A percentile compares a stretch with the other conserved stretches of the same genome.
These are phyloP conservation scores for Caenorhabditis briggsae DNA, from an alignment of 1,140 invertebrate genomes.

Conservation along the genomic window DNA sequence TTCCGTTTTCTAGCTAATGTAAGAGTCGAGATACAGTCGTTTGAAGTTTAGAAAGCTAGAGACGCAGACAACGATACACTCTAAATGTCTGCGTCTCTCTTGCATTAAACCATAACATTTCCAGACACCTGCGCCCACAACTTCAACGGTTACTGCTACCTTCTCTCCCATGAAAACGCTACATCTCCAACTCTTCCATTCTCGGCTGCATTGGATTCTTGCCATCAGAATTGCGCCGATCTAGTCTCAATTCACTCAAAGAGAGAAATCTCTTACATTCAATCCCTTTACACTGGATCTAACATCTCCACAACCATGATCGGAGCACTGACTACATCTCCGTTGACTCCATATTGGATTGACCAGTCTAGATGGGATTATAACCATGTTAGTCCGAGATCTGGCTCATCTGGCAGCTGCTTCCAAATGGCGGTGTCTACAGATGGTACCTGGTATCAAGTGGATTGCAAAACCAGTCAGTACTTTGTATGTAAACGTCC, in stretches of 20 bases:
- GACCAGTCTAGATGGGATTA: conserved; percentile 1
- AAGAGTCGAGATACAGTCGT: background rate
- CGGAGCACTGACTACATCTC: background rate
- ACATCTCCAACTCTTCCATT: background rate
- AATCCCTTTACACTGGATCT: background rate
- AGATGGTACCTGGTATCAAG: conserved; percentile 14
- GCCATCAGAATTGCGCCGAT: conserved; percentile 17
- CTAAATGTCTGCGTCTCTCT: background rate
- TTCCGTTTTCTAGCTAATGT: no score
- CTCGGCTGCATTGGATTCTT: background rate
- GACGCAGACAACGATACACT: background rate
- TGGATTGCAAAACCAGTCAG: conserved; percentile 14
- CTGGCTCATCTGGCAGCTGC: background rate
- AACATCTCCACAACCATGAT: background rate
- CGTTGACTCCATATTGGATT: conserved; percentile 10
- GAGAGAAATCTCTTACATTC: background rate
- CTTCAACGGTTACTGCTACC: conserved; percentile 33
- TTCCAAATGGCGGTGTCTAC: conserved; percentile 11
- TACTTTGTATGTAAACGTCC: conserved; percentile 37
- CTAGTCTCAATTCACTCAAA: conserved; percentile 14
- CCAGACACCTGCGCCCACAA: conserved; percentile 33
- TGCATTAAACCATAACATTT: background rate
- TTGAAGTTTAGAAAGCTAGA: background rate
- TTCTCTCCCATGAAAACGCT: background rate
- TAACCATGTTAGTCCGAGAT: background rate